Evolutionary conservation across 2,113 vertebrate species (phyloP).

Genomic region (Melanostigma gelatinosum): DNA sequence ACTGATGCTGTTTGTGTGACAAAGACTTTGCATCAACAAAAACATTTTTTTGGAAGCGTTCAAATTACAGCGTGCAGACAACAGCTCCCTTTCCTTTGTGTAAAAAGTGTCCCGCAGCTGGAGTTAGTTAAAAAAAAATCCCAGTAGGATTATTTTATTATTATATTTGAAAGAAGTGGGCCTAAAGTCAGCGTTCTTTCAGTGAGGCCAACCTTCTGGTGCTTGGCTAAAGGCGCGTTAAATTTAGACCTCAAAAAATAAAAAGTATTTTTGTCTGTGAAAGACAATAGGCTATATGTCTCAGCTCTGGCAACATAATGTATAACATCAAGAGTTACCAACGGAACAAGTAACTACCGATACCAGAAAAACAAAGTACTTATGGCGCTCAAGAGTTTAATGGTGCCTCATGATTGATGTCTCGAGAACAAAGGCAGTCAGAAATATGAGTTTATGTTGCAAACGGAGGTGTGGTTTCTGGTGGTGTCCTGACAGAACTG

Average conservation of each 20-base stretch:
- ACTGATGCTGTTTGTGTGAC: not conserved
- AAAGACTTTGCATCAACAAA: not conserved
- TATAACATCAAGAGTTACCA: conserved; percentile 61
- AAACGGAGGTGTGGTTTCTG: conserved; percentile 23
- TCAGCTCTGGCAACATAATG: conserved; percentile 7
- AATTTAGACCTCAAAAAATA: not conserved
- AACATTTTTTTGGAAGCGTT: not conserved
- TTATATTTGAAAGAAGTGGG: not conserved
- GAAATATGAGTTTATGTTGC: not conserved
- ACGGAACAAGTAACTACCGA: conserved; percentile 52
- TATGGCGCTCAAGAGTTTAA: not conserved
- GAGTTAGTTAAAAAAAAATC: not conserved
- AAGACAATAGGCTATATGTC: not conserved
- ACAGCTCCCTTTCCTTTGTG: conserved; percentile 2
- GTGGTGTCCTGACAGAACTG: conserved; percentile 39
- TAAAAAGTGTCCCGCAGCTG: conserved; percentile 10
- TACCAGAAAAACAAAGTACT: conserved; percentile 26
- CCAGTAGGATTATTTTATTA: not conserved
- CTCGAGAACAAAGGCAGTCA: conserved; percentile 38
- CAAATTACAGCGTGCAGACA: not conserved
- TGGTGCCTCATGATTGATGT: not conserved
- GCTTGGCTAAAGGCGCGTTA: not conserved
- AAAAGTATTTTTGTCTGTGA: not conserved
- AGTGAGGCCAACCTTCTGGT: not conserved
- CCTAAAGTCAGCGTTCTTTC: not conserved